Conservation (phyloP, 64 coral and sea anemone species). For the Montipora foliosa region DNA sequence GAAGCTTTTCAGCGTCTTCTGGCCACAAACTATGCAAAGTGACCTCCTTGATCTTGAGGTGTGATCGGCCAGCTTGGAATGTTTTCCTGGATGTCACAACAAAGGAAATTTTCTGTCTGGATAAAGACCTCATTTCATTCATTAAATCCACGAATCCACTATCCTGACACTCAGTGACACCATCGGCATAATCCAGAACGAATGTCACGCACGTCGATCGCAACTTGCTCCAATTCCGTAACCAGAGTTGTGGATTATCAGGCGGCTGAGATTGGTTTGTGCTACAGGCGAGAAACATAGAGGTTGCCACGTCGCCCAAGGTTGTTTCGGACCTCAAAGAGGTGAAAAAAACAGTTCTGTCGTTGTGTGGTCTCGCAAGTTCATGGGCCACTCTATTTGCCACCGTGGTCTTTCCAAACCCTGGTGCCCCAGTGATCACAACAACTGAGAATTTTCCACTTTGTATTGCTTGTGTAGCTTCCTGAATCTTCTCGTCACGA, state of each 20-base stretch:
- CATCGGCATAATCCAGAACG: conserved; percentile 57
- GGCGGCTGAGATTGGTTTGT: conserved; percentile 36
- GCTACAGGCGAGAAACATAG: conserved; percentile 48
- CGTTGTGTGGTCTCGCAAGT: not conserved
- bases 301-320: conserved; percentile 24
- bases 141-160: conserved; percentile 39
- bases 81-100: conserved; percentile 55
- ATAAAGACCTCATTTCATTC: conserved; percentile 33
- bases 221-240: conserved; percentile 65
- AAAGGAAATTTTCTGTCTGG: conserved; percentile 47
- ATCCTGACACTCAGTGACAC: conserved; percentile 20
- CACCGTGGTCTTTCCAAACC: conserved; percentile 76
- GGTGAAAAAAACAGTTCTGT: conserved; percentile 24
- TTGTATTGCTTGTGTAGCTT: not conserved
- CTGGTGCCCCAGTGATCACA: conserved; percentile 64
- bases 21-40: not conserved
- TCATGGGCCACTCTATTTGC: conserved; percentile 60
- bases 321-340: conserved; percentile 15
- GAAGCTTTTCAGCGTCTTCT: not conserved
- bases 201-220: conserved; percentile 17
- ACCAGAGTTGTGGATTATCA: conserved; percentile 20
- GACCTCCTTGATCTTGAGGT: not conserved
- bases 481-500: conserved; percentile 22
- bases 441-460: not conserved
- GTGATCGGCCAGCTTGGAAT: not conserved